Evolutionary conservation across 2,797 vertebrate genomes (phyloP).

Genomic region (Zalophus californianus): DNA sequence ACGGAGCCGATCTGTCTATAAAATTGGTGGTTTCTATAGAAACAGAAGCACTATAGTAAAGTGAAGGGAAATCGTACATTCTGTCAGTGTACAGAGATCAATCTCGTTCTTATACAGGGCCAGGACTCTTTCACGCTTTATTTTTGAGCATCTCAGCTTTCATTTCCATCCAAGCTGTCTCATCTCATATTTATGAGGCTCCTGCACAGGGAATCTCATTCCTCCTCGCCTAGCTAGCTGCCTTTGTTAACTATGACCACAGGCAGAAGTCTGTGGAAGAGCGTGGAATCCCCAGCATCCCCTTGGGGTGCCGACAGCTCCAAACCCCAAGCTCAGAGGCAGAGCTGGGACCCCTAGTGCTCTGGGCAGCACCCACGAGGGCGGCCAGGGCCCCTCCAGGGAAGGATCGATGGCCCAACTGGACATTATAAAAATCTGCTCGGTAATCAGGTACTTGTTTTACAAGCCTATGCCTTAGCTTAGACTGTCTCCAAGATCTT

Average conservation of each 20-base stretch:
- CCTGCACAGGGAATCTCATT: conserved; percentile 66
- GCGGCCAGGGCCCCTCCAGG: neutral
- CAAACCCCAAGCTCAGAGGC: neutral
- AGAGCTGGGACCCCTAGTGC: neutral
- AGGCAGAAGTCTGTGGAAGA: neutral
- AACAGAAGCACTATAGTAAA: conserved; percentile 85
- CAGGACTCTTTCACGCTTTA: conserved; percentile 80
- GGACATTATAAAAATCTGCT: conserved; percentile 37
- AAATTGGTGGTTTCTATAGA: conserved; percentile 88
- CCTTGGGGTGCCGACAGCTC: neutral
- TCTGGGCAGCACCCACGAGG: neutral
- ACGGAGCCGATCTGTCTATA: conserved; percentile 82
- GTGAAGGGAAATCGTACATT: conserved; percentile 84
- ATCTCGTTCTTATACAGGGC: conserved; percentile 79
- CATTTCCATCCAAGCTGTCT: conserved; percentile 80
- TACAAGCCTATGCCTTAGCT: neutral
- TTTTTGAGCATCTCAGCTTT: conserved; percentile 84
- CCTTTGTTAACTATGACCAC: conserved; percentile 68
- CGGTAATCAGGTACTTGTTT: conserved; percentile 7
- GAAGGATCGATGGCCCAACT: neutral
- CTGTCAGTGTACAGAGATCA: conserved; percentile 85
- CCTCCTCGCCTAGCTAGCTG: conserved; percentile 65
- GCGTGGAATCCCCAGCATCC: neutral
- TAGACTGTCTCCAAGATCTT: conserved; percentile 34
- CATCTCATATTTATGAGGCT: conserved; percentile 82